These are phyloP conservation scores for Tragelaphus eurycerus DNA, from an alignment of 2,797 vertebrate species.

Conservation along the genomic window DNA sequence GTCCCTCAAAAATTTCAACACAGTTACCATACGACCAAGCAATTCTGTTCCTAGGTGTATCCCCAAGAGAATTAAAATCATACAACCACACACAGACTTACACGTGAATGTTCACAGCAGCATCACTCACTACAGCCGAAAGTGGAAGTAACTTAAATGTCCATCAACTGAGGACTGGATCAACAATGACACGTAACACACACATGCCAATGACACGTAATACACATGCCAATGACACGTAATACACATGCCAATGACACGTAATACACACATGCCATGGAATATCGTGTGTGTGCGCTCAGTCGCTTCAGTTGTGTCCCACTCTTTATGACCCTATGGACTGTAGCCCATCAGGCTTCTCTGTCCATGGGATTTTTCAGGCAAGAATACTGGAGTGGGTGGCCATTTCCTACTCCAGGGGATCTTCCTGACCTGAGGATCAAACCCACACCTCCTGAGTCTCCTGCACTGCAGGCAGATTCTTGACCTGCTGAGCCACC, in stretches of 20 bases:
- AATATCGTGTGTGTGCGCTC: background rate
- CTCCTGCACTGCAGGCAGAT: background rate
- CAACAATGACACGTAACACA: accelerated
- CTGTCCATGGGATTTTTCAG: background rate
- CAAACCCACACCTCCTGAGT: background rate
- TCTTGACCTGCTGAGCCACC: background rate
- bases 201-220: accelerated
- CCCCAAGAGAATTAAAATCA: background rate
- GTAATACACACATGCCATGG: accelerated
- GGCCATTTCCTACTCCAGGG: background rate
- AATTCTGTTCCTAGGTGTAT: background rate
- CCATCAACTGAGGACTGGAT: background rate
- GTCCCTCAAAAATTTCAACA: background rate
- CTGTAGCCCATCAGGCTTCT: background rate
- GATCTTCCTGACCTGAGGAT: background rate
- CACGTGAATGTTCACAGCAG: accelerated
- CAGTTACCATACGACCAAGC: accelerated
- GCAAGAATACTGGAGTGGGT: background rate
- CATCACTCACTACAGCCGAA: background rate
- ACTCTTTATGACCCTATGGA: accelerated
- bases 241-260: accelerated
- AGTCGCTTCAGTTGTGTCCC: background rate
- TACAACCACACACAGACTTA: background rate
- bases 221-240: accelerated
- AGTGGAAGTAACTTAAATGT: background rate